Base-by-base conservation (phyloP, 2,888 invertebrate genomes). In the Chalcosyrphus nemorum region DNA sequence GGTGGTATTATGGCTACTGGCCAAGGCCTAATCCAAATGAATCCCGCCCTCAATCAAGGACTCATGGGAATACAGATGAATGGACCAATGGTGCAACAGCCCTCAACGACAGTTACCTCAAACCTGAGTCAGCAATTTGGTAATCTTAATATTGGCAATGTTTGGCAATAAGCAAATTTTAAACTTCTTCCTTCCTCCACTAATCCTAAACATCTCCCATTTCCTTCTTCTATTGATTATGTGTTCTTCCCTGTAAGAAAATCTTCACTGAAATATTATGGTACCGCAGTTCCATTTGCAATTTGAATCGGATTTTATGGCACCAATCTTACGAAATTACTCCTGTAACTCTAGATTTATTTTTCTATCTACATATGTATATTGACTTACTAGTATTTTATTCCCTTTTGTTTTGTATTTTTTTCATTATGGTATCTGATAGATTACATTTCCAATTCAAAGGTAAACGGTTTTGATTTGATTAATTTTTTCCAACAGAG, bases 51-150 rank as follows among this genome's bases (percentile, higher is more conserved):
- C 9, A 82, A 91, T 87, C 91, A 89, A 71, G 90, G 88, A 81
- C 86, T 90, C 6, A 85, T 81, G 76, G 85, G 85, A n/a, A 81
- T 87, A 81, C 84, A 78, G 6, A 84, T 84, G 74, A 80, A 84
- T 13, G 84, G 84, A 75, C 75, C 78, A 75, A 84, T 84, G 84
- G 80, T 75, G 84, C 84, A 75, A 63, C 75, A 75, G 68, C 75
- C 80, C 7, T 59, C 80, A 56, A 86, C 89, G 65, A 81, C 89
- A 32, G 82, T 87, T 74, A 88, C 90, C 57, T 86, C 89, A 63
- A 91, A 91, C 86, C 87, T 92, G 75, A 91, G 90, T 86, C 92
- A 92, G 86, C 92, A 92, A 87, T 92, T 92, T 87, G 91, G 91
- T 61, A 92, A 91, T 87, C 88, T 92, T 74, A 92, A 91, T 88